Evolutionary conservation across 2,888 invertebrate genomes (phyloP).

Genomic region (Monopis laevigella): DNA sequence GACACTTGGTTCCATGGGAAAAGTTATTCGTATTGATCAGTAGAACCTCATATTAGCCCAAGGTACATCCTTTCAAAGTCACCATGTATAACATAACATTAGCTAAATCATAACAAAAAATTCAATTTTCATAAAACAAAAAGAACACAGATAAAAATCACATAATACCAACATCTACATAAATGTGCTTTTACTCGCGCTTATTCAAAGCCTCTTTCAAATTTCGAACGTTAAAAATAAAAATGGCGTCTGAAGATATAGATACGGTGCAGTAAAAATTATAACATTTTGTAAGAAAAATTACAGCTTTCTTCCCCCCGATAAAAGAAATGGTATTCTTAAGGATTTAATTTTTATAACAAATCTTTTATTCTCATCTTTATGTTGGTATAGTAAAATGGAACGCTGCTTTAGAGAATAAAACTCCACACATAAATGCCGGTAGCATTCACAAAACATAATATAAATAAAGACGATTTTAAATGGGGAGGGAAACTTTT

Average conservation of each 20-base stretch:
- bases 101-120: no score
- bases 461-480: no score
- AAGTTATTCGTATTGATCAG: no score
- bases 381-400: conserved; percentile 46
- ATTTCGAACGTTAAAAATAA: conserved; percentile 44
- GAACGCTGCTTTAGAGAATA: conserved; percentile 38
- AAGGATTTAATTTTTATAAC: conserved; percentile 60
- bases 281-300: conserved; percentile 29
- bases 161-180: not conserved
- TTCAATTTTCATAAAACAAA: conserved; percentile 12
- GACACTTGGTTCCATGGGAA: no score
- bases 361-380: conserved; percentile 52
- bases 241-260: conserved; percentile 35
- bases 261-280: conserved; percentile 49
- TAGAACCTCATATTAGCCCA: no score
- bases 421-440: conserved; percentile 38
- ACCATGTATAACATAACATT: no score
- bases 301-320: conserved; percentile 23
- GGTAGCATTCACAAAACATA: no score
- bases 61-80: no score
- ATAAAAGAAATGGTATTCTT: conserved; percentile 41
- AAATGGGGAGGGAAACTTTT: no score
- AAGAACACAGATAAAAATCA: conserved; percentile 7
- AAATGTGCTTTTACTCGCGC: conserved; percentile 27
- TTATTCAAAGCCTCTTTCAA: conserved; percentile 42